Evolutionary conservation across 1,140 invertebrate genomes (phyloP), one percentile per base, ranked within the genome.

Genomic region (Sweltsa coloradensis): DNA sequence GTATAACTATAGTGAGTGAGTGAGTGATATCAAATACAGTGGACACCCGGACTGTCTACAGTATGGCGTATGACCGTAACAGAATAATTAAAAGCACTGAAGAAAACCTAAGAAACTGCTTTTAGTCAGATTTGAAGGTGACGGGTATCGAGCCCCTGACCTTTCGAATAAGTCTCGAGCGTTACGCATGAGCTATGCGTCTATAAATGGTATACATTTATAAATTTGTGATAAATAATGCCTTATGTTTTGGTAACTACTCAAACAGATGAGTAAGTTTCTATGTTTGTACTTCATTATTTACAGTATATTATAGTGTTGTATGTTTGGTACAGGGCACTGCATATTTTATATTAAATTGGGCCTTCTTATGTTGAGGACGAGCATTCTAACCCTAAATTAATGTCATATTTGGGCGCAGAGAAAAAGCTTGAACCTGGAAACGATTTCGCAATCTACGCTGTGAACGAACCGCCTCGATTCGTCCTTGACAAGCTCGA

Each of bases 401-500:
- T 68, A 23, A 68, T 68, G 66, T 51, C 56, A 18, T 60, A 61
- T 53, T 55, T 70, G 26, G 60, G 59, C 36, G 68, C 68, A 13
- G 46, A 45, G 18, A 47, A 60, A 31, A 53, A 57, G 6, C 56
- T 59, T 34, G 51, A 63, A 24, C 52, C 64, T 14, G 65, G 67
- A 49, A 67, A 69, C 51, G 64, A 65, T 55, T 68, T 61, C 51
- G 42, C 51, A 14, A 61, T 68, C 50, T 71, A 67, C 41, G 51
- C 47, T 37, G 60, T 57, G 25, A 36, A 52, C 19, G 57, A 63
- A 22, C 53, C 60, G 36, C 61, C 66, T n/a, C 54, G 68, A 19
- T 25, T 63, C 14, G 58, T 71, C 11, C 51, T 71, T 9, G 53
- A 71, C 50, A 63, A 66, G 49, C 49, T 71, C 11, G 69, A 69